These are phyloP conservation scores for Gila robusta DNA, from an alignment of 2,797 vertebrate genomes.

Conservation along the genomic window DNA sequence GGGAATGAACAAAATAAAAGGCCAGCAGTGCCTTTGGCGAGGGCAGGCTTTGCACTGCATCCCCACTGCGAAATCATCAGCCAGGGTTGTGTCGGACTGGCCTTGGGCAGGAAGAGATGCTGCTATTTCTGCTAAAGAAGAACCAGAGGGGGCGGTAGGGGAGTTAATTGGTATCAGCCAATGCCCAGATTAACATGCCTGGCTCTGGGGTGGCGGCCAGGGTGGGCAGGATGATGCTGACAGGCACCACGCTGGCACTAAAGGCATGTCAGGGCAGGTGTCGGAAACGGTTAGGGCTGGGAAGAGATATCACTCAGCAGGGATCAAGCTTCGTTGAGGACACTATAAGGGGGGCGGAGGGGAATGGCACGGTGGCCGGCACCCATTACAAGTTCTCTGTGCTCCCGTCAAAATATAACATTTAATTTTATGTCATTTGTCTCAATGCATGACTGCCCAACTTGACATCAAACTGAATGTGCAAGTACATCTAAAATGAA, in stretches of 20 bases:
- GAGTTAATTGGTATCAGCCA: slow-evolving; percentile 60
- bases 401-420: neutral
- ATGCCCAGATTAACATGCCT: slow-evolving; percentile 55
- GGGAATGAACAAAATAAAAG: slow-evolving; percentile 38
- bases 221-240: slow-evolving; percentile 58
- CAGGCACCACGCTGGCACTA: slow-evolving; percentile 58
- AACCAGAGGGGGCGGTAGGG: slow-evolving; percentile 46
- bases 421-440: neutral
- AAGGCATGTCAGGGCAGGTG: slow-evolving; percentile 66
- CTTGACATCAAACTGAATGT: neutral
- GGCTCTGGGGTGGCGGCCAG: slow-evolving; percentile 54
- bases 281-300: slow-evolving; percentile 57
- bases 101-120: slow-evolving; percentile 53
- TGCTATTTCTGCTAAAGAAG: slow-evolving; percentile 48
- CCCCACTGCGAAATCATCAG: slow-evolving; percentile 43
- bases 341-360: neutral
- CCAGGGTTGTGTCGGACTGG: slow-evolving; percentile 41
- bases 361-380: neutral
- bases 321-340: slow-evolving; percentile 38
- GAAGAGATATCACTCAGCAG: slow-evolving; percentile 50
- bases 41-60: neutral
- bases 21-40: slow-evolving; percentile 41
- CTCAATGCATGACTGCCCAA: neutral
- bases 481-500: neutral
- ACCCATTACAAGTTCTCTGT: neutral